Evolutionary conservation across 37 sponge, comb jelly and placozoan genomes (phyloP), one percentile per base, ranked within the genome.

Genomic region (Cliona cf. orientalis): DNA sequence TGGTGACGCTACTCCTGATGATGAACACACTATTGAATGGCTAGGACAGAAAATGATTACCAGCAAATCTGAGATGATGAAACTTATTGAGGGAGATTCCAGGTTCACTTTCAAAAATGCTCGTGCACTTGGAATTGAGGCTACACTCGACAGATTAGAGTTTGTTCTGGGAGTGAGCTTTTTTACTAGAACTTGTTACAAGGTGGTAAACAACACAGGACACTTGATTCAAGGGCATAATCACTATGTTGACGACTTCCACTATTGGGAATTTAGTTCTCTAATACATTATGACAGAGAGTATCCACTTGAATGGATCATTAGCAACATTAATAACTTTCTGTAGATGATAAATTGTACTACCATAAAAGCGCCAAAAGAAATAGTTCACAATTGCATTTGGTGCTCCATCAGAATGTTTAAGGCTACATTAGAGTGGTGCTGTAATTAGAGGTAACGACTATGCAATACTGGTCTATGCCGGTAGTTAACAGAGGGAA

Each of bases 21-120:
- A 87, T 55, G 62, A 75, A 71, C 88, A 87, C 49, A 64, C 69
- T 38, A 55, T 87, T 40, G 58, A 58, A 28, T 81, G 76, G 70
- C 65, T 87, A 43, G 88, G 88, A 17, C 88, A 87, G 71, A 80
- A 64, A 49, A 40, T 87, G 31, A 56, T 87, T 9, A 67, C 88
- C 32, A 67, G 70, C 19, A 42, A 76, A 59, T 75, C 76, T 6
- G 40, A 74, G 43, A 43, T 87, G 76, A 38, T 36, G 11, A 36
- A n/a, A 1, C 33, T 70, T 7, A 21, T 37, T 6, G 5, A 26
- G 21, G 34, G 53, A 22, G 76, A 84, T n/a, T 28, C 35, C 23
- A 71, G 42, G 26, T 76, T 87, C 44, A 81, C 88, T 11, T 37
- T 75, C 7, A 28, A 87, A 0, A 42, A 46, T 33, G 81, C 76